A percentile compares a stretch with the other conserved stretches of the same genome.
phyloP scores from a whole-genome alignment of 2,797 vertebrate genomes.

The Hippopotamyrus pictus region DNA sequence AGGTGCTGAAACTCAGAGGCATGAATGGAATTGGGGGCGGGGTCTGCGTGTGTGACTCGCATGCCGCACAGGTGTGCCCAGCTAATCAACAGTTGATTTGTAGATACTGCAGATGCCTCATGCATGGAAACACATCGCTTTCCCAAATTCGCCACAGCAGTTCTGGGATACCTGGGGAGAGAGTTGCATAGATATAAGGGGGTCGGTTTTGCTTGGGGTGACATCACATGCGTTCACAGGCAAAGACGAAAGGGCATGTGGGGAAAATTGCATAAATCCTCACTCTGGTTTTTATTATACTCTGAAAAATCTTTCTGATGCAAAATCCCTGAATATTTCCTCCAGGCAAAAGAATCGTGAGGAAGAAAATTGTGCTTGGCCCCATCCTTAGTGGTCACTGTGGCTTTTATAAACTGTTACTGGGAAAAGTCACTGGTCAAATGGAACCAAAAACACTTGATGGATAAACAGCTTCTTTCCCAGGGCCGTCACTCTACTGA shows the following conservation, averaged over 20 bases:
- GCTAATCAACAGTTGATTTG: background rate
- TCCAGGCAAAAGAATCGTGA: background rate
- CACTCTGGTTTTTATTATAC: background rate
- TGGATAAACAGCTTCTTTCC: background rate
- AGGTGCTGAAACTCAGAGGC: constrained; percentile 39
- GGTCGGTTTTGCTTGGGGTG: background rate
- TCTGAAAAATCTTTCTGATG: background rate
- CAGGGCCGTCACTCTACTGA: background rate
- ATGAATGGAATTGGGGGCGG: constrained; percentile 41
- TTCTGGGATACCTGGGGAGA: background rate
- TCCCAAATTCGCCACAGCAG: background rate
- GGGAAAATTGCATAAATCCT: background rate
- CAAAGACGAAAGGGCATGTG: background rate
- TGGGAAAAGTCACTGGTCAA: background rate
- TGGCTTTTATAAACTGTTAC: background rate
- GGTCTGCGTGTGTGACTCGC: background rate
- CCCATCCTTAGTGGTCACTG: background rate
- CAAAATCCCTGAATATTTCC: background rate
- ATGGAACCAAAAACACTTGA: background rate
- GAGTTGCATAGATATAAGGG: constrained; percentile 11
- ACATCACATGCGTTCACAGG: background rate
- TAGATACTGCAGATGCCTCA: background rate
- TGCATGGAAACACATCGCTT: background rate
- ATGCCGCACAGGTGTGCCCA: background rate
- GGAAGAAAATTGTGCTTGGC: background rate